These are phyloP conservation scores for Diplodus sargus DNA, from an alignment of 2,797 vertebrate species.

Conservation along the genomic window DNA sequence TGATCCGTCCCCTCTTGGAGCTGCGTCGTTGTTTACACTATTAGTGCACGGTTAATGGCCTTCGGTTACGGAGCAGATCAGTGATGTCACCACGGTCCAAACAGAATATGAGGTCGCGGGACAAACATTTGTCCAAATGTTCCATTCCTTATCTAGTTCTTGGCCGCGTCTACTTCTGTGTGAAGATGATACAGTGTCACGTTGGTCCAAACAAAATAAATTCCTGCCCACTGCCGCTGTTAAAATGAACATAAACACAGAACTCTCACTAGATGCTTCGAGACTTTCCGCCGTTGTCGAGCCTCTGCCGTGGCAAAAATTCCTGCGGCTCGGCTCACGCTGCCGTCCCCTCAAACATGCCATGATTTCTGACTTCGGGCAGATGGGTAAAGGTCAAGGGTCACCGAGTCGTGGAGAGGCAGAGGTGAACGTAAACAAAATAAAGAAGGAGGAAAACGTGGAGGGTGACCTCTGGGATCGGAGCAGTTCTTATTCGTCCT, in stretches of 20 bases:
- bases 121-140: constrained; percentile 76
- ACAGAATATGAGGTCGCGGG: constrained; percentile 68
- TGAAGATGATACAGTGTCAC: constrained; percentile 77
- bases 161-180: constrained; percentile 62
- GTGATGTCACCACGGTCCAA: constrained; percentile 64
- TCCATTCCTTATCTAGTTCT: constrained; percentile 83
- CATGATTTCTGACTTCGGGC: constrained; percentile 58
- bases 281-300: constrained; percentile 56
- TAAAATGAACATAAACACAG: constrained; percentile 82
- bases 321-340: constrained; percentile 38
- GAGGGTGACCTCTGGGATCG: constrained; percentile 31
- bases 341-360: constrained; percentile 40
- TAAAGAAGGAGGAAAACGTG: constrained; percentile 40
- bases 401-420: constrained; percentile 44
- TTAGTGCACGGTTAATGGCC: constrained; percentile 54
- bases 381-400: constrained; percentile 58
- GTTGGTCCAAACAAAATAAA: constrained; percentile 82
- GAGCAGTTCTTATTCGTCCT: constrained; percentile 52
- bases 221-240: constrained; percentile 78
- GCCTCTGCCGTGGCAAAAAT: constrained; percentile 43
- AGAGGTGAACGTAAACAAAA: constrained; percentile 72
- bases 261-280: constrained; percentile 59
- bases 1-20: constrained; percentile 11
- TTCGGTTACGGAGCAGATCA: constrained; percentile 55
- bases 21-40: constrained; percentile 56